Evolutionary conservation across 2,888 invertebrate genomes (phyloP), one percentile per base, ranked within the genome.

Genomic region (Gymnocheta viridis): DNA sequence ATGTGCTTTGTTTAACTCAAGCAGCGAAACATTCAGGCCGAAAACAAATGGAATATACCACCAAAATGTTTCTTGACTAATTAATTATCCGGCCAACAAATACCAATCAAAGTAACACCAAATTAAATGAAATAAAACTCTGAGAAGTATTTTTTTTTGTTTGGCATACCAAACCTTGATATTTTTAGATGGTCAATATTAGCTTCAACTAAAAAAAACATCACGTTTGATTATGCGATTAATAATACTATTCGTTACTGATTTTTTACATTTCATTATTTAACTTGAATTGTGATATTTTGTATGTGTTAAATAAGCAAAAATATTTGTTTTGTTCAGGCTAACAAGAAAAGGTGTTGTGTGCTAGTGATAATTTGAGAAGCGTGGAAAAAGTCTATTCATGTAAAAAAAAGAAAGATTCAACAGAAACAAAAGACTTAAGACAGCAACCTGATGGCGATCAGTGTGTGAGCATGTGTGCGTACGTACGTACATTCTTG

Each of bases 221-320:
- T 88, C n/a, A n/a, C n/a, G n/a, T n/a, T n/a, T n/a, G n/a, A n/a
- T 86, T 85, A 44, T 62, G 74, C 90, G 85, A 89, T 90, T 90
- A 90, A 90, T 90, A 89, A 88, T 29, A 32, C 19, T 22, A 35
- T 6, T 17, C 19, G 12, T 51, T 83, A 62, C 66, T 83, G 85
- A 85, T 85, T 76, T 69, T 67, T 38, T 56, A 10, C 29, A 38
- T 38, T 62, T 47, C 6, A 58, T 17, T 54, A 35, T 79, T 62
- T 22, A 35, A 74, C 19, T 38, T 49, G 41, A 2, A n/a, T 22
- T 47, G 58, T 66, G 44, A 19, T n/a, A 77, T 70, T 69, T 54
- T 76, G 56, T 64, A 29, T 51, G 19, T 67, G 67, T 69, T 7
- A 49, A 44, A 62, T 38, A 6, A 44, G 19, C 66, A 22, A 38